Percentiles rank a stretch among this genome's conserved stretches.
phyloP scores from a whole-genome alignment of 1,140 invertebrate genomes.

The Mya arenaria region DNA sequence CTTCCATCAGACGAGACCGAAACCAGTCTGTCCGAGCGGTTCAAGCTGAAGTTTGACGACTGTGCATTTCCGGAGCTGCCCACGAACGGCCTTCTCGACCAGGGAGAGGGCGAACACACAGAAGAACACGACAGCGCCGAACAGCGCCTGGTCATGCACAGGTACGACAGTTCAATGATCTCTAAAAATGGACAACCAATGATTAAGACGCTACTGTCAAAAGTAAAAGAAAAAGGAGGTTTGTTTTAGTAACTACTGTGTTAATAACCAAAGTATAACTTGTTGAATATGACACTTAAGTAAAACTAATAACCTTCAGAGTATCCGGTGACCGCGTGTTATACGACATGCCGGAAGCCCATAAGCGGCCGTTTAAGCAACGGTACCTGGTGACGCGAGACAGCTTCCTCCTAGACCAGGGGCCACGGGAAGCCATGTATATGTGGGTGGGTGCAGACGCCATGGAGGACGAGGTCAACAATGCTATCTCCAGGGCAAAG shows the following conservation, averaged over 20 bases:
- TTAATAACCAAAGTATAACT: no score
- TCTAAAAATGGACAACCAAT: no score
- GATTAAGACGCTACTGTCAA: no score
- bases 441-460: conserved; percentile 63
- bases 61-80: not conserved
- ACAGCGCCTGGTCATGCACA: conserved; percentile 19
- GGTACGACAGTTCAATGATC: conserved; percentile 35
- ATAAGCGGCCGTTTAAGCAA: conserved; percentile 58
- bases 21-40: conserved; percentile 32
- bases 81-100: not conserved
- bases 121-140: no score
- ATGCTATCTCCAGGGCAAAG: conserved; percentile 52
- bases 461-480: conserved; percentile 27
- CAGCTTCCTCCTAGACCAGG: conserved; percentile 60
- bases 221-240: no score
- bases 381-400: conserved; percentile 61
- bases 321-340: conserved; percentile 62
- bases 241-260: no score
- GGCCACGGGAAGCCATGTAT: conserved; percentile 52
- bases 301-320: no score
- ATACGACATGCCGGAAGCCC: conserved; percentile 69
- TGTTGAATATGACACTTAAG: no score
- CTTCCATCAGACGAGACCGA: conserved; percentile 60
- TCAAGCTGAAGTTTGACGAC: conserved; percentile 54
- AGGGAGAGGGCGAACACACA: not conserved